phyloP scores from a whole-genome alignment of 2,888 invertebrate genomes.

The Aphidius colemani region DNA sequence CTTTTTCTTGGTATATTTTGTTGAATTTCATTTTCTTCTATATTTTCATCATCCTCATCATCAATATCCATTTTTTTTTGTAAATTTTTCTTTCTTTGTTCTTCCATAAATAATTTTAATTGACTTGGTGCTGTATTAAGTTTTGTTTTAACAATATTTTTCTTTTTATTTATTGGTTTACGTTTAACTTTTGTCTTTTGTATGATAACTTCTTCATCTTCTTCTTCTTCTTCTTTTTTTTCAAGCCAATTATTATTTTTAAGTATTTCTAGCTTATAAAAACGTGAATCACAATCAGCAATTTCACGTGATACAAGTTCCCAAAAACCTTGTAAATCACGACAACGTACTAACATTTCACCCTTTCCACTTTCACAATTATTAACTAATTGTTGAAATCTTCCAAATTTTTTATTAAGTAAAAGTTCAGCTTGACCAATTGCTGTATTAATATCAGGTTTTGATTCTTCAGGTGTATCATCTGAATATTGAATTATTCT shows the following conservation, averaged over 20 bases:
- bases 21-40: constrained; percentile 15
- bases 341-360: constrained; percentile 65
- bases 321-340: constrained; percentile 87
- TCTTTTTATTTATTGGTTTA: constrained; percentile 28
- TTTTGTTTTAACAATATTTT: constrained; percentile 30
- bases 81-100: constrained; percentile 37
- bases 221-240: constrained; percentile 44
- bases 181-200: constrained; percentile 33
- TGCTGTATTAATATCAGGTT: constrained; percentile 70
- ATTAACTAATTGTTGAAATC: constrained; percentile 66
- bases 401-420: constrained; percentile 76
- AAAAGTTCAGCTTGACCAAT: constrained; percentile 80
- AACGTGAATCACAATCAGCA: constrained; percentile 47
- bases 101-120: constrained; percentile 29
- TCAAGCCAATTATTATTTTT: constrained; percentile 60
- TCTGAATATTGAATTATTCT: constrained; percentile 59
- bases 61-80: constrained; percentile 8
- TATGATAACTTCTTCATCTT: no score
- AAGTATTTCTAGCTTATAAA: constrained; percentile 42
- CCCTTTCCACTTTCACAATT: constrained; percentile 60
- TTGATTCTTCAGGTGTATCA: constrained; percentile 61
- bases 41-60: constrained; percentile 22
- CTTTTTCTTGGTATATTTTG: constrained; percentile 1
- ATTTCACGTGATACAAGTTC: constrained; percentile 81
- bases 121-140: constrained; percentile 27